Conservation (phyloP, 2,113 vertebrate genomes). For the Picathartes gymnocephalus region DNA sequence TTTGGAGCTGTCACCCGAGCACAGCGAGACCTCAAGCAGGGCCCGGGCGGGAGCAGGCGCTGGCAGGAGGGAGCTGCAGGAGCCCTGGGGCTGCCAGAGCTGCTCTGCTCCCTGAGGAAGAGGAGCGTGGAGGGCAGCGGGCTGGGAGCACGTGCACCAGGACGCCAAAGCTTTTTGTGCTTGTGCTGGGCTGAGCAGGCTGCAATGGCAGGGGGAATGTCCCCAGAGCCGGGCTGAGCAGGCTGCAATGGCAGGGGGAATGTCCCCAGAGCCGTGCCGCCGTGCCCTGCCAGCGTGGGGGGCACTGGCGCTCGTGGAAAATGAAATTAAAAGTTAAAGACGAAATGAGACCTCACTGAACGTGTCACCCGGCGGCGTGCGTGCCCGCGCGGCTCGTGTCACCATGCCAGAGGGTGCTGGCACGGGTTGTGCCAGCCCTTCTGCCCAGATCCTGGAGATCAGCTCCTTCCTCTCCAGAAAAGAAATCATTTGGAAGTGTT, state of each 20-base stretch:
- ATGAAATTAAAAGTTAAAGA: accelerated
- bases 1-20: neutral
- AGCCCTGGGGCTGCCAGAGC: neutral
- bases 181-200: neutral
- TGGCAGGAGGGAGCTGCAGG: neutral
- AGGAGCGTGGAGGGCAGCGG: neutral
- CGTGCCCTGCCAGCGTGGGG: accelerated
- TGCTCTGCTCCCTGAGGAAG: neutral
- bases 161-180: accelerated
- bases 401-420: neutral
- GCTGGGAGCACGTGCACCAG: accelerated
- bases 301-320: accelerated
- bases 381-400: neutral
- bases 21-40: accelerated
- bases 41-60: neutral
- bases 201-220: accelerated
- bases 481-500: neutral
- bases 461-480: neutral
- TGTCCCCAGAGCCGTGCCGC: accelerated
- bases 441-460: neutral
- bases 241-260: accelerated
- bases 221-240: accelerated
- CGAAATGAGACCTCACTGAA: accelerated
- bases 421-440: neutral
- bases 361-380: accelerated